phyloP scores from a whole-genome alignment of 2,888 invertebrate genomes.

The Shargacucullia verbasci region DNA sequence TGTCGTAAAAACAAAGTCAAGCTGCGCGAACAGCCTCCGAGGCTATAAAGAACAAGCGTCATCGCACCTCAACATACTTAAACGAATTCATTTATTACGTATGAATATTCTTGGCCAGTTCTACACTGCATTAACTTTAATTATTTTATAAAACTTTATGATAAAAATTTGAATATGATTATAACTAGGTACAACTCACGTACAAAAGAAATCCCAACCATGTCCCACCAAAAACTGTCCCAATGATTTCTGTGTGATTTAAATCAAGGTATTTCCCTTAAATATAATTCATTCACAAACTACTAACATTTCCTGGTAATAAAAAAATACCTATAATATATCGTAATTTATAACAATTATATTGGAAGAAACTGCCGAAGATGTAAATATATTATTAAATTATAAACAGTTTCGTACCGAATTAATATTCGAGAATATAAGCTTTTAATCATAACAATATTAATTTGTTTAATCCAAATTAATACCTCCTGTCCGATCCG shows the following conservation, averaged over 20 bases:
- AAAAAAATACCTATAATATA: no score
- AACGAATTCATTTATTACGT: conserved; percentile 60
- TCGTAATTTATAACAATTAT: no score
- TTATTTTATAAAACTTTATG: conserved; percentile 47
- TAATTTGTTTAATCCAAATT: conserved; percentile 15
- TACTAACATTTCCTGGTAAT: background rate
- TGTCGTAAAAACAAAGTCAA: conserved; percentile 87
- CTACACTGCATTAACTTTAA: conserved; percentile 48
- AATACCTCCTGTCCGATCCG: conserved; percentile 25
- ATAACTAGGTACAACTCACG: conserved; percentile 31
- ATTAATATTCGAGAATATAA: background rate
- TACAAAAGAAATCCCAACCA: conserved; percentile 4
- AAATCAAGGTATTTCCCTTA: conserved; percentile 21
- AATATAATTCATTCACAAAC: background rate
- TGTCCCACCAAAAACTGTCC: conserved; percentile 22
- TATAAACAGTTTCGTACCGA: no score
- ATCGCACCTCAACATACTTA: conserved; percentile 65
- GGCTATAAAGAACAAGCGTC: conserved; percentile 76
- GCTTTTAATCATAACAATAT: conserved; percentile 11
- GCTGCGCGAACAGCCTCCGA: conserved; percentile 80
- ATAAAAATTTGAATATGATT: conserved; percentile 41
- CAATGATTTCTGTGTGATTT: conserved; percentile 18
- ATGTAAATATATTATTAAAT: no score
- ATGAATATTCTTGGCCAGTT: conserved; percentile 56
- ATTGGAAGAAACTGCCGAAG: no score